Evolutionary conservation across 2,113 vertebrate species (phyloP), one percentile per base, ranked within the genome.

Genomic region (Centropus bengalensis): DNA sequence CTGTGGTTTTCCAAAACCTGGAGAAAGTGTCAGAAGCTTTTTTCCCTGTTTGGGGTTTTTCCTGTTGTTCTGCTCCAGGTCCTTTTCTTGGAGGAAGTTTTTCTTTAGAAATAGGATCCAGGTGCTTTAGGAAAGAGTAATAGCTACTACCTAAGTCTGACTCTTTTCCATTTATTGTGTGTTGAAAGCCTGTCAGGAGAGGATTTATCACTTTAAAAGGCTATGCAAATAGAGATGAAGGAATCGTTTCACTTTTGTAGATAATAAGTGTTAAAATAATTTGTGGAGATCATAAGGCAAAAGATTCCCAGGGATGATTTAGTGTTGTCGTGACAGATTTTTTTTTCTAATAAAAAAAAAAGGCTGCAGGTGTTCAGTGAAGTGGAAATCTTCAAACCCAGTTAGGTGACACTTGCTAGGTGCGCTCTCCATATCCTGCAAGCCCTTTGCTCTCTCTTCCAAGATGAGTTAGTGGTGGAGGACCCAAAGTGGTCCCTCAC

Each of bases 231-330:
- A 88, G 38, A 73, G 19, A 71, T 49, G 51, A 94, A 89, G 47
- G 67, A 80, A 67, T 88, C 0, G 10, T 88, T 95, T 89, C 49
- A 62, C 28, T 92, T 91, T 74, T 82, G 51, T 74, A 42, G 70
- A 49, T 82, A 82, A 62, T 54, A 93, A 76, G 55, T 32, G 32
- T 93, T 90, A 80, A 86, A 96, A 86, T 93, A 84, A 89, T 87
- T 91, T 71, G 36, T 69, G 32, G 58, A 30, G 78, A 62, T 94
- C 66, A n/a, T 59, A 85, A 87, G 38, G 59, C 23, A 47, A 40
- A 82, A 86, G 44, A 62, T 64, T 79, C 54, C 89, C 14, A 38
- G 27, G 42, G n/a, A 87, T 64, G 51, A 73, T 80, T 73, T 88
- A 59, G 20, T 51, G 20, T 32, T 82, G 62, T 73, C 16, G 0